phyloP scores from a whole-genome alignment of 2,113 vertebrate species.

The Alligator sinensis region DNA sequence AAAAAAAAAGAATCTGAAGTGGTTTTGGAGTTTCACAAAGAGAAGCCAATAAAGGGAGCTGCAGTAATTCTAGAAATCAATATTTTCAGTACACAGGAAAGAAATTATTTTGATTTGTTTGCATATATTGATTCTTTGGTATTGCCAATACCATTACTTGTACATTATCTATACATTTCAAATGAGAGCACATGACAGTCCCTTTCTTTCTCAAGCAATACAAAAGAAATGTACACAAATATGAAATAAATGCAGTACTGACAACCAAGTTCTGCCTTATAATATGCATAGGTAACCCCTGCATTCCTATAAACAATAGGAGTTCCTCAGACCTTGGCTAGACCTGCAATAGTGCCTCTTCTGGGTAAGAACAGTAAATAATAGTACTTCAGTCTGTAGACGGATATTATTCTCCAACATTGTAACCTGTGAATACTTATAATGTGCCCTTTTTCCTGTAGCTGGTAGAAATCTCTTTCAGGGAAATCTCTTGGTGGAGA shows the following conservation, averaged over 20 bases:
- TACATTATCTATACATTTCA: background rate
- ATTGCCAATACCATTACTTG: background rate
- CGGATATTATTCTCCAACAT: background rate
- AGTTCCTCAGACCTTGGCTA: background rate
- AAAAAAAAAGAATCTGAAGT: background rate
- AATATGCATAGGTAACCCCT: background rate
- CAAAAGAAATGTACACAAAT: background rate
- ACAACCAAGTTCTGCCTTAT: background rate
- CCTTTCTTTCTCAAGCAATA: background rate
- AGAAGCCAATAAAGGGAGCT: background rate
- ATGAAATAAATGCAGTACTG: background rate
- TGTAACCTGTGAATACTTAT: background rate
- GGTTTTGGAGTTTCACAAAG: background rate
- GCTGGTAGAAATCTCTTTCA: background rate
- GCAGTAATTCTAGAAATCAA: background rate
- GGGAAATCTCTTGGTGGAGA: too few species aligned
- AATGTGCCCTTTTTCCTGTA: background rate
- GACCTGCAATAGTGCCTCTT: background rate
- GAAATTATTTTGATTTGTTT: background rate
- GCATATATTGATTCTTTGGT: background rate
- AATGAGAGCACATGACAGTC: background rate
- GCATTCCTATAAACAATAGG: too few species aligned
- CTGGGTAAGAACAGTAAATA: background rate
- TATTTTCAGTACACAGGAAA: constrained; percentile 8
- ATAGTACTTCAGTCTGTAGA: background rate